Evolutionary conservation across 2,113 vertebrate genomes (phyloP), one percentile per base, ranked within the genome.

Genomic region (Lampris incognitus): DNA sequence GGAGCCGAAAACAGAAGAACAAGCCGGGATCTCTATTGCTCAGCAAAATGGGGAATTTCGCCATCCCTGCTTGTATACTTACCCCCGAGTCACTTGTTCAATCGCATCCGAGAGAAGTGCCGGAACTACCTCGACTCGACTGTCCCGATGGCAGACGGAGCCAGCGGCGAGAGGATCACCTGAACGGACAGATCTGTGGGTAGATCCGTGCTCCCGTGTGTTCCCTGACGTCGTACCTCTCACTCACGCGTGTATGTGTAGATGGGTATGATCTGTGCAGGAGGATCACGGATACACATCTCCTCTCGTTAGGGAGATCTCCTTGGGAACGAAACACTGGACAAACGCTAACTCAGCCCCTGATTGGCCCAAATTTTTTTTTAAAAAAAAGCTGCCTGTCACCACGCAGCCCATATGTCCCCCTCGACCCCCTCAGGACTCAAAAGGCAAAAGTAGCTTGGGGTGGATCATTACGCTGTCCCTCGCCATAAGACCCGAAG

Each of bases 261-360:
- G 24, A 24, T 24, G 24, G 24, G 24, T 9, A 6, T 52, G 48
- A 10, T 74, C 77, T 75, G 24, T 37, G 69, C 39, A 37, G 83
- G 57, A 80, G 61, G 72, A 77, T 84, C 77, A 72, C 62, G 69
- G 69, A 78, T 59, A 39, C 78, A 2, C 75, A 78, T 75, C 79
- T 61, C 67, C 66, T 24, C 40, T 60, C 58, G 84, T 59, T 84
- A 82, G 87, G 83, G 74, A 62, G 67, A 87, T 93, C 85, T 92
- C 91, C 89, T 91, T 90, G 85, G 85, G 82, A 90, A 89, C 88
- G 48, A 78, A 24, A 68, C 74, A 68, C 60, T 79, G 38, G 52
- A 73, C 79, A 69, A 74, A 44, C 42, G 58, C 66, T 70, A 57
- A 6, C 51, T 63, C 75, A 11, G 55, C 56, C 68, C 11, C 79